Conservation (phyloP, 2,113 vertebrate species). For the Tetrao urogallus region DNA sequence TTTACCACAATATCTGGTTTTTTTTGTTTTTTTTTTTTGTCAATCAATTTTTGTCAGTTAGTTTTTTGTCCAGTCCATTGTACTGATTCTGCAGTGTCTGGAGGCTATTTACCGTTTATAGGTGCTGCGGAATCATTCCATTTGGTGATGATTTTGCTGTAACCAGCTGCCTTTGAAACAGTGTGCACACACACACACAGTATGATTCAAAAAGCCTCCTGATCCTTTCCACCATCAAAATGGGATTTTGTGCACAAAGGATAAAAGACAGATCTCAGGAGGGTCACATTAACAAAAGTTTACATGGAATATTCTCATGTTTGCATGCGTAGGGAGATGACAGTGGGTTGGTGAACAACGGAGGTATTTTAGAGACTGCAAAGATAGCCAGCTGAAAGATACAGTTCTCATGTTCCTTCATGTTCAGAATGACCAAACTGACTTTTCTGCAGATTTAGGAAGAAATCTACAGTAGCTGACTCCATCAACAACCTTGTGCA, state of each 20-base stretch:
- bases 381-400: neutral
- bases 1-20: neutral
- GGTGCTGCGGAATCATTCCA: neutral
- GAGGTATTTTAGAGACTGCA: neutral
- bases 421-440: neutral
- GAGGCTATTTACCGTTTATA: neutral
- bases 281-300: neutral
- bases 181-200: neutral
- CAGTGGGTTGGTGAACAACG: neutral
- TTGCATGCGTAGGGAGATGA: neutral
- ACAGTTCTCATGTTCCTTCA: accelerated
- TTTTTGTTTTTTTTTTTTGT: neutral
- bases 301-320: neutral
- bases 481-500: conserved; percentile 86
- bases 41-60: neutral
- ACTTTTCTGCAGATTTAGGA: conserved; percentile 84
- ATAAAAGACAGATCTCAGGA: neutral
- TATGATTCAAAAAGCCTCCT: neutral
- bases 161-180: neutral
- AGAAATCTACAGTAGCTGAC: conserved; percentile 85
- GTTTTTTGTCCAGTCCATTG: neutral
- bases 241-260: accelerated
- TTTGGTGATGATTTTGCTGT: neutral
- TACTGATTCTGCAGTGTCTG: neutral
- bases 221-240: neutral